These are phyloP conservation scores for Crotophaga sulcirostris DNA, from an alignment of 2,113 vertebrate genomes.

Conservation along the genomic window DNA sequence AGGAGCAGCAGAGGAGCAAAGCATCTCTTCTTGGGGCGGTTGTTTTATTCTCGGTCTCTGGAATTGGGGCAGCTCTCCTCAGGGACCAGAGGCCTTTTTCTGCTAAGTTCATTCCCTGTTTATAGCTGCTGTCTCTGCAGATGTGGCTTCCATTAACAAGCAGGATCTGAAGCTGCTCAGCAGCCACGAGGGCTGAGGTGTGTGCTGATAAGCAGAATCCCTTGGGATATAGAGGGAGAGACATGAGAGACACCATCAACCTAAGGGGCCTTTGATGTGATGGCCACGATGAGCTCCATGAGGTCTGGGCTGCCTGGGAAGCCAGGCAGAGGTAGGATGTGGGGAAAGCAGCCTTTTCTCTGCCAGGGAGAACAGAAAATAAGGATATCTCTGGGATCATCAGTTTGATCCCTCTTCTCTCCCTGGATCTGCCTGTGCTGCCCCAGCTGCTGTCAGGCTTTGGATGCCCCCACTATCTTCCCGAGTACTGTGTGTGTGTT, in stretches of 20 bases:
- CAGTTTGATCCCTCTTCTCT: neutral
- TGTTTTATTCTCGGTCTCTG: neutral
- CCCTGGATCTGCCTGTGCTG: neutral
- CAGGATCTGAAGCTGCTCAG: neutral
- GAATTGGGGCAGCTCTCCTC: neutral
- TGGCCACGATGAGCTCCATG: rapidly evolving
- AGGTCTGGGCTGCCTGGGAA: neutral
- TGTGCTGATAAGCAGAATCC: neutral
- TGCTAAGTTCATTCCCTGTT: neutral
- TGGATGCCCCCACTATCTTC: no score
- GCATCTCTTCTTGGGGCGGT: rapidly evolving
- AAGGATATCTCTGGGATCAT: neutral
- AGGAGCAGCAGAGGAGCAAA: neutral
- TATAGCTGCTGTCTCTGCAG: neutral
- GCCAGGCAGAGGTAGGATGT: neutral
- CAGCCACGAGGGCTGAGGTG: neutral
- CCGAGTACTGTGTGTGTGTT: rapidly evolving
- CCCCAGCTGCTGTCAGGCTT: neutral
- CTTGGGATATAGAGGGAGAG: neutral
- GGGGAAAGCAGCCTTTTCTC: neutral
- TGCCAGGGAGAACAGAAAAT: neutral
- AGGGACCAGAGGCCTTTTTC: neutral
- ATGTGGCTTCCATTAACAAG: neutral
- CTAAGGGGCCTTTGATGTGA: neutral
- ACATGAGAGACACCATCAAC: no score